Base-by-base conservation (phyloP, 2,797 vertebrate species). In the Poeciliopsis gracilis region DNA sequence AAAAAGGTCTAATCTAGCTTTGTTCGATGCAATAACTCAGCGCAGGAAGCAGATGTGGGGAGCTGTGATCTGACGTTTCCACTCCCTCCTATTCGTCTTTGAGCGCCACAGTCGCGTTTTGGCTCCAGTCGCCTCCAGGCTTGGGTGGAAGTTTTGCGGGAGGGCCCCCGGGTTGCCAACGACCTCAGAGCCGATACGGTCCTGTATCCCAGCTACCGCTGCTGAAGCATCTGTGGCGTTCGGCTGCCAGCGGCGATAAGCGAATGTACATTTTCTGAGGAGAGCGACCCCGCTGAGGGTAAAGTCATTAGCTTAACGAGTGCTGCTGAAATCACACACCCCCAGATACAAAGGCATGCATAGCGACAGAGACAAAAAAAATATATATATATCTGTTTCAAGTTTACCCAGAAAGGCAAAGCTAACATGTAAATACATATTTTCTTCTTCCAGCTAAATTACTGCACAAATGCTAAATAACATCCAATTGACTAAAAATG, bases 281-380 rank as follows among this genome's bases (percentile, higher is more conserved):
- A 84, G 87, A 88, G 79, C 3, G 28, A 72, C 85, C 84, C 87
- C 41, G 16, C 53, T 20, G 81, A 88, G 85, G 90, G 86, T 38
- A 85, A 85, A 85, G 86, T 85, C 88, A 90, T 91, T 90, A 92
- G 75, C 86, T 77, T 81, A 86, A 90, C 61, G 84, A 91, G 86
- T 72, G 2, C 36, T n/a, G 30, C 84, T 75, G 59, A 51, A 71
- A 84, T 80, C 75, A 84, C 79, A 77, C 61, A 0, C 0, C 47
- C 18, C 51, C 25, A 36, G 63, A 71, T 23, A 73, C 53, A 78
- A 41, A 82, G 20, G 30, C 61, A 61, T 45, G 71, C 25, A 72
- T 41, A 79, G 25, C 57, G 71, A 82, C 75, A 82, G 12, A 47
- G 43, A 77, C 41, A 59, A 47, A 70, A 74, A 9, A 23, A 0